Evolutionary conservation across 64 coral and sea anemone species (phyloP).

Genomic region (Platygyra sinensis): DNA sequence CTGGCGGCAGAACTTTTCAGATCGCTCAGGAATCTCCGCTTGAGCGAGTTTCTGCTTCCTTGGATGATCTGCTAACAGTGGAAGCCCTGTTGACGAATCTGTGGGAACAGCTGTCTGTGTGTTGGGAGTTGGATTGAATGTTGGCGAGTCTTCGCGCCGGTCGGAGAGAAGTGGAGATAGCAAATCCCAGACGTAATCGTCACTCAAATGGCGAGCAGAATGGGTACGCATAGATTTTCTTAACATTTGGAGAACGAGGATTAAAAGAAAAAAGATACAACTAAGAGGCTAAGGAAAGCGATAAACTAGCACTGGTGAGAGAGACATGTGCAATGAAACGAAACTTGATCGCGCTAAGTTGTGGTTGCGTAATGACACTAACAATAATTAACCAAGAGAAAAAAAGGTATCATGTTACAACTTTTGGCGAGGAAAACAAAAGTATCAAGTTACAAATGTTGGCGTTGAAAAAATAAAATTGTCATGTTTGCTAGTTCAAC

Average conservation of each 20-base stretch:
- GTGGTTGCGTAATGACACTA: not conserved
- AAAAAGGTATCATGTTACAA: too few relatives aligned
- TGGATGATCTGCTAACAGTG: not conserved
- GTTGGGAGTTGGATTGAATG: not conserved
- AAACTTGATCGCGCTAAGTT: not conserved
- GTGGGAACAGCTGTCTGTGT: not conserved
- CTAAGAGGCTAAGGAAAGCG: too few relatives aligned
- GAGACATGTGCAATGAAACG: not conserved
- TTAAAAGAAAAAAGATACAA: not conserved
- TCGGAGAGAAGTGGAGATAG: not conserved
- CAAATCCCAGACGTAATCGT: not conserved
- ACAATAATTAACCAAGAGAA: not conserved
- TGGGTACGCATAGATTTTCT: not conserved
- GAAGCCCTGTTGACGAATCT: not conserved
- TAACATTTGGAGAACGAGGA: not conserved
- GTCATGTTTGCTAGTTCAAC: too few relatives aligned
- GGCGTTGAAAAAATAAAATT: too few relatives aligned
- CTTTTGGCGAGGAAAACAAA: too few relatives aligned
- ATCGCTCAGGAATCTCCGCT: not conserved
- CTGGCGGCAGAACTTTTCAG: not conserved
- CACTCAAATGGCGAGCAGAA: not conserved
- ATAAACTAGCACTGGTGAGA: not conserved
- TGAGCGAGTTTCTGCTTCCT: not conserved
- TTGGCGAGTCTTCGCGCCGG: not conserved
- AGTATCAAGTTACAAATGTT: too few relatives aligned